phyloP scores from a whole-genome alignment of 2,797 vertebrate species.

The Cygnus olor region DNA sequence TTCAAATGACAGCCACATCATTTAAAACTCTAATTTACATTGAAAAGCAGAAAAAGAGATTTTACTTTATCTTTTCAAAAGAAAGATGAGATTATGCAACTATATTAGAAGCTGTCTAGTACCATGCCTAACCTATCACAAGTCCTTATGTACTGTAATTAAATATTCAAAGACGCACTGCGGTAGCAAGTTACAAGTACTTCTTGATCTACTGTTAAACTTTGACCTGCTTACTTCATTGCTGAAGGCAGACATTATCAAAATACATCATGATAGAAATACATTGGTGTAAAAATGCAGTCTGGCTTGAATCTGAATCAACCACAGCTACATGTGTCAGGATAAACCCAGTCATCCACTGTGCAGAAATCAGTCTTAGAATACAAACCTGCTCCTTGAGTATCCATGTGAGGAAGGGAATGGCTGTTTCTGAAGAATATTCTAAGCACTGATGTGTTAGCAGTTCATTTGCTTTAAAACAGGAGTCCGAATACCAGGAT shows the following conservation, averaged over 20 bases:
- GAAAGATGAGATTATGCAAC: background rate
- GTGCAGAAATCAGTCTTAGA: background rate
- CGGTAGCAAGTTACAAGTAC: background rate
- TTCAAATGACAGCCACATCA: constrained; percentile 45
- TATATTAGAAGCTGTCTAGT: background rate
- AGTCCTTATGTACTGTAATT: background rate
- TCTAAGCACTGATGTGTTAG: background rate
- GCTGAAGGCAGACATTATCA: background rate
- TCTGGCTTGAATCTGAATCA: background rate
- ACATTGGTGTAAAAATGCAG: background rate
- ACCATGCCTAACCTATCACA: background rate
- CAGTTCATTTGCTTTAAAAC: background rate
- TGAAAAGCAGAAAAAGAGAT: background rate
- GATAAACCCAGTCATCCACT: background rate
- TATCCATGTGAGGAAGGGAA: background rate
- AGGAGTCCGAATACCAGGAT: background rate
- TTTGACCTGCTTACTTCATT: background rate
- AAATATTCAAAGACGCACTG: background rate
- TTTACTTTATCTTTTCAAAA: background rate
- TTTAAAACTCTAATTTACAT: constrained; percentile 50
- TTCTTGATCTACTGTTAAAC: background rate
- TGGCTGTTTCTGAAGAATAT: background rate
- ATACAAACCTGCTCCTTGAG: background rate
- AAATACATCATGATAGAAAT: background rate
- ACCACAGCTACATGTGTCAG: background rate